phyloP scores from a whole-genome alignment of 2,797 vertebrate species.

The Syndactyla subalaris region DNA sequence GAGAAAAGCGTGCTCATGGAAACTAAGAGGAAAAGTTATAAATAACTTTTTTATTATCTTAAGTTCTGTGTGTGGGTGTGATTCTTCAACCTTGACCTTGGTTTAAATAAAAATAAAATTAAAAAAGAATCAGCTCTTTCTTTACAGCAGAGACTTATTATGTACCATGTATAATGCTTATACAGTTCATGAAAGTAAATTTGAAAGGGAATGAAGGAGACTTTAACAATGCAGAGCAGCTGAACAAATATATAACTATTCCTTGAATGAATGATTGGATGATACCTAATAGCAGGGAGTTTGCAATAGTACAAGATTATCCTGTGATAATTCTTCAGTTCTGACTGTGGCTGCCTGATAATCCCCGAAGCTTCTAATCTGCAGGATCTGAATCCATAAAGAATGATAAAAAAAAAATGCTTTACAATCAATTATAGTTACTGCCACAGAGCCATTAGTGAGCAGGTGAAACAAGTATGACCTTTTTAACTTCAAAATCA shows the following conservation, averaged over 20 bases:
- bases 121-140: conserved; percentile 15
- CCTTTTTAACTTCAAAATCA: conserved; percentile 60
- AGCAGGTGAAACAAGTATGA: conserved; percentile 33
- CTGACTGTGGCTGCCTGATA: conserved; percentile 63
- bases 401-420: neutral
- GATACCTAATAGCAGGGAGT: conserved; percentile 61
- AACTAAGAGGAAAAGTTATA: conserved; percentile 41
- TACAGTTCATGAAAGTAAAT: conserved; percentile 50
- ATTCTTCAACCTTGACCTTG: conserved; percentile 57
- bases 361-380: conserved; percentile 61
- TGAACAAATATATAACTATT: conserved; percentile 67
- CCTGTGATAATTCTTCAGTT: conserved; percentile 67
- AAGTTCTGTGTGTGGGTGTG: neutral
- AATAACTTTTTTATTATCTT: conserved; percentile 62
- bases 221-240: conserved; percentile 51
- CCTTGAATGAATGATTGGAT: conserved; percentile 62
- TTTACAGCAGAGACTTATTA: conserved; percentile 42
- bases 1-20: neutral
- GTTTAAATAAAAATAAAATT: conserved; percentile 71
- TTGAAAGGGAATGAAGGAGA: conserved; percentile 56
- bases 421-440: conserved; percentile 62
- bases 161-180: conserved; percentile 11
- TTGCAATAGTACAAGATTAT: conserved; percentile 67
- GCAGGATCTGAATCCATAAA: conserved; percentile 67
- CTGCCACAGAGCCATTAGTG: conserved; percentile 32